Evolutionary conservation across 1,140 invertebrate genomes (phyloP).

Genomic region (Medauroidea extradentata): DNA sequence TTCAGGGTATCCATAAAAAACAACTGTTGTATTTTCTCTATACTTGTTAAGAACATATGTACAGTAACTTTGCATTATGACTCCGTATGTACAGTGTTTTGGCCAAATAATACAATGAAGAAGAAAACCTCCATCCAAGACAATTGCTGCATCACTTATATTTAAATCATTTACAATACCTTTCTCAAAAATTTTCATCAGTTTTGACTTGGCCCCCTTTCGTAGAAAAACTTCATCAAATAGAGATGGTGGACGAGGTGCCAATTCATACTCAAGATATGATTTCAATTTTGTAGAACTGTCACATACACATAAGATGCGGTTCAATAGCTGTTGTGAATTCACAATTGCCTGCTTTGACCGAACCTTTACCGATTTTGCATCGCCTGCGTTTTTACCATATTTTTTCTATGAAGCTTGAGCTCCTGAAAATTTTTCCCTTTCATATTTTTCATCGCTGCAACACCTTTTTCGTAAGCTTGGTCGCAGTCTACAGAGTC

Average conservation of each 20-base stretch:
- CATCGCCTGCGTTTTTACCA: not conserved
- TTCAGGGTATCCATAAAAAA: constrained; percentile 12
- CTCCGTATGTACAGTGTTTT: constrained; percentile 4
- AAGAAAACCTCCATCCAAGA: constrained; percentile 15
- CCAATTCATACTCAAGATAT: constrained; percentile 14
- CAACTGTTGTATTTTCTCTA: constrained; percentile 2
- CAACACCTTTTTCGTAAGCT: not conserved
- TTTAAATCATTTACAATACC: too few relatives aligned
- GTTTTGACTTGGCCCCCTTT: constrained; percentile 11
- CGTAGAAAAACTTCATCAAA: constrained; percentile 12
- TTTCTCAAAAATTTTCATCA: too few relatives aligned
- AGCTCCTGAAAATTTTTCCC: too few relatives aligned
- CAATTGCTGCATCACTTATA: not conserved
- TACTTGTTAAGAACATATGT: constrained; percentile 1
- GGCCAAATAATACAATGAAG: constrained; percentile 13
- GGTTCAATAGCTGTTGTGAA: constrained; percentile 15
- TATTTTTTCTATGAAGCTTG: constrained; percentile 8
- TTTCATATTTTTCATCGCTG: too few relatives aligned
- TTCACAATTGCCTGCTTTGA: constrained; percentile 6
- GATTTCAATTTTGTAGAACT: constrained; percentile 6
- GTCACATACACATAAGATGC: constrained; percentile 12
- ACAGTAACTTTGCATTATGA: constrained; percentile 4
- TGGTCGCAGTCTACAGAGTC: not conserved
- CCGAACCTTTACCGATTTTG: constrained; percentile 7
- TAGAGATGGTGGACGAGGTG: constrained; percentile 12